Evolutionary conservation across 2,888 invertebrate species (phyloP), one percentile per base, ranked within the genome.

Genomic region (Orgyia antiqua): DNA sequence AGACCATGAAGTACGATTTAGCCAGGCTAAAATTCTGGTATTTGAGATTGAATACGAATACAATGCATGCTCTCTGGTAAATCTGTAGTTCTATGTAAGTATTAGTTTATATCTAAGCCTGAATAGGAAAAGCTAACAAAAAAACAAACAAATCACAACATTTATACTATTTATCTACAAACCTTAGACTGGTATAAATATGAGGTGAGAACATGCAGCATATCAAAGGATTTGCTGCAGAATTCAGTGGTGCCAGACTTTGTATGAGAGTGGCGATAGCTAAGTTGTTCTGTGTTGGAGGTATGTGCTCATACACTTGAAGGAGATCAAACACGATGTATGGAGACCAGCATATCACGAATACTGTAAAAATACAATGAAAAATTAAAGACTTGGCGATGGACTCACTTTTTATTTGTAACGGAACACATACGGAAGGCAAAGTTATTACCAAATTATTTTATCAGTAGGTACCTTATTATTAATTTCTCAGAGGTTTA

Each of bases 301-400:
- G 94, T 44, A 96, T 91, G 67, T 92, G 90, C 18, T 92, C 90
- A 74, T 93, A 97, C 24, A 97, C 96, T 88, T 96, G 95, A 6
- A 97, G 90, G 25, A 97, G 84, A 71, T 97, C 95, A 72, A 96
- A 97, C 37, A 97, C 89, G 58, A 97, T 95, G 83, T 96, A 98
- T 1, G 97, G 97, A 29, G 95, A 95, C 97, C 97, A 98, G 80
- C 97, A 97, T 4, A 97, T 78, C 45, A 97, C 92, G 78, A 97
- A 97, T 31, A 96, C 97, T 96, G 89, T 2, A 62, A 65, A 9
- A 4, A 27, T 27, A 39, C n/a, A n/a, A n/a, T n/a, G n/a, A n/a
- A n/a, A n/a, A n/a, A n/a, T 17, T 17, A 17, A 5, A 17, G 17
- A 17, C 17, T 4, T 17, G 7, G 7, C 17, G 17, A 17, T 17